Base-by-base conservation (phyloP, 2,888 invertebrate genomes). In the Macrophya alboannulata region DNA sequence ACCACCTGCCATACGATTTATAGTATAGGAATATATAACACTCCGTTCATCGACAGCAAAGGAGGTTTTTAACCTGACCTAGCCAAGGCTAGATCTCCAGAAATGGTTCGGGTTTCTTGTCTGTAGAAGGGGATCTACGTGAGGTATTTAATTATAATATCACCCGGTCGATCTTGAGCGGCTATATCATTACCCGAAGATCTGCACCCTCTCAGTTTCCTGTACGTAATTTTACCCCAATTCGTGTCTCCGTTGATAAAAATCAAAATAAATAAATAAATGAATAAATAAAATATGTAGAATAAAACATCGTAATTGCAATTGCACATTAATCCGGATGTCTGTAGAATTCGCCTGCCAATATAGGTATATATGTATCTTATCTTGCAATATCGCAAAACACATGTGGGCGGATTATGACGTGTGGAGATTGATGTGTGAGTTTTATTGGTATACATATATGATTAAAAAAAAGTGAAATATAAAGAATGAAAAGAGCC, bases 1-100 rank as follows among this genome's bases (percentile, higher is more conserved):
- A 74, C 74, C 74, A 74, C 74, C 74, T 74, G 74, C 48, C 12
- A 74, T 17, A 31, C 15, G 68, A 31, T 68, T 10, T 31, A 68
- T 68, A 25, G 40, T 15, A 17, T 17, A 10, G n/a, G n/a, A n/a
- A n/a, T 4, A 12, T 62, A 37, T 68, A 71, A 4, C 10, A 15
- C 17, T 62, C 62, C 48, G 48, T 4, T 48, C 12, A 48, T 48
- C 4, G 31, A 31, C 2, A n/a, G 17, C 8, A 55, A 55, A 6
- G n/a, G n/a, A n/a, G n/a, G 0, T n/a, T n/a, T 17, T 55, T 55
- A 55, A n/a, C 55, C 55, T 62, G 62, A 62, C 62, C 62, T 62
- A 62, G 62, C 25, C 62, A 62, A 62, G 62, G 62, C 9, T 21
- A 62, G 62, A 62, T 62, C 21, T n/a, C 25, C 62, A 62, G 62